Percentiles rank a stretch among this genome's conserved stretches.
These are phyloP conservation scores for Amblyjoppa proteus DNA, from an alignment of 2,888 invertebrate genomes.

Conservation along the genomic window DNA sequence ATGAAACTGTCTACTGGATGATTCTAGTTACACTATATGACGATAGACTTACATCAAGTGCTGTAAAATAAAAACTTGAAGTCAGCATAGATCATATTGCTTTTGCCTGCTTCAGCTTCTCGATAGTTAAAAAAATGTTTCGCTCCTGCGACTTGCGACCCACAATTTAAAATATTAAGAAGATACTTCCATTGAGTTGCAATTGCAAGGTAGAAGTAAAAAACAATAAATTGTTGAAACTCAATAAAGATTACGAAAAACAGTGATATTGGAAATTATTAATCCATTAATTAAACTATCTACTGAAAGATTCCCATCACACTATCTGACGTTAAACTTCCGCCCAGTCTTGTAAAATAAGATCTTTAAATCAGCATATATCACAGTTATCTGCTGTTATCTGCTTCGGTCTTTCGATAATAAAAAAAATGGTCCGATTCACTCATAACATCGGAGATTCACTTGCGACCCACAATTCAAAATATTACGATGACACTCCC, in stretches of 20 bases:
- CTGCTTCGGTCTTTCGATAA: not conserved
- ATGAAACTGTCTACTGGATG: not conserved
- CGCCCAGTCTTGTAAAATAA: not conserved
- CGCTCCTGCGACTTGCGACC: not conserved
- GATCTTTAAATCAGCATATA: not conserved
- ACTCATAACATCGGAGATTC: not conserved
- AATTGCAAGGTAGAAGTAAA: not conserved
- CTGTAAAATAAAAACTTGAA: not conserved
- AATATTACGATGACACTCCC: conserved; percentile 44
- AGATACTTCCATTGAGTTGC: conserved; percentile 34
- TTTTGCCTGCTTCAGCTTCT: not conserved
- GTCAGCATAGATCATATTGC: not conserved
- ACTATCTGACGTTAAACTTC: no score
- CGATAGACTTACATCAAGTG: not conserved
- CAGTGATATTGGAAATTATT: not conserved
- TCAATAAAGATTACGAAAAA: not conserved
- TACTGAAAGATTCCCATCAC: not conserved
- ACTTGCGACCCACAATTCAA: conserved; percentile 2
- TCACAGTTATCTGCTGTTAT: not conserved
- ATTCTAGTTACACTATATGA: not conserved
- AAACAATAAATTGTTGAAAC: not conserved
- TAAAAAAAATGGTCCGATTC: not conserved
- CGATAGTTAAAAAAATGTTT: conserved; percentile 6
- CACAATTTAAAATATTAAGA: conserved; percentile 16
- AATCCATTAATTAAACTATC: not conserved